Percentiles rank a stretch among this genome's conserved stretches.
phyloP scores from a whole-genome alignment of 2,888 invertebrate genomes.

The Osmoderma eremita region DNA sequence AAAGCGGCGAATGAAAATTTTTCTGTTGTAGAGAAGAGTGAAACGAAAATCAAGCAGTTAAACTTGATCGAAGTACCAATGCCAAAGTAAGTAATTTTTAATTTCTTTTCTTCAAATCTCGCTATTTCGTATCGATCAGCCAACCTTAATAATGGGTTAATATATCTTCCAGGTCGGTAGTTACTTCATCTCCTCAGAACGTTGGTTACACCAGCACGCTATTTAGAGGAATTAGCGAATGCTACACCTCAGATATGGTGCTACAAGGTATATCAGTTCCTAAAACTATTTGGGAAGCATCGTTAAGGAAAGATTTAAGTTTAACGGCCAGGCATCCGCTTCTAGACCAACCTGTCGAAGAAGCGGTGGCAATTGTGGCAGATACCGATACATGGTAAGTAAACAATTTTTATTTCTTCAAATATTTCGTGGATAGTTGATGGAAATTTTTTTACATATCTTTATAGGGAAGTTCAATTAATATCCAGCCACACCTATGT shows the following conservation, averaged over 20 bases:
- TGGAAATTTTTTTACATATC: conserved; percentile 15
- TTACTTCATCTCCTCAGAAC: conserved; percentile 27
- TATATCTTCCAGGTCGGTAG: conserved; percentile 27
- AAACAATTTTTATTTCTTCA: conserved; percentile 5
- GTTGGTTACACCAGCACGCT: conserved; percentile 70
- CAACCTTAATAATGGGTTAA: neutral
- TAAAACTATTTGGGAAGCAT: conserved; percentile 69
- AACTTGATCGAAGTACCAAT: conserved; percentile 69
- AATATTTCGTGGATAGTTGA: neutral
- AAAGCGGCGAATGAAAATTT: neutral
- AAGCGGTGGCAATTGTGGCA: conserved; percentile 85
- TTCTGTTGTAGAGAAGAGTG: neutral
- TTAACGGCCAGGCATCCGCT: conserved; percentile 66
- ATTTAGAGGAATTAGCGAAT: conserved; percentile 72
- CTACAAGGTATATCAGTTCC: conserved; percentile 75
- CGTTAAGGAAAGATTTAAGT: conserved; percentile 66
- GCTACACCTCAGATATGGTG: conserved; percentile 79
- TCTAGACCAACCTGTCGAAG: conserved; percentile 77
- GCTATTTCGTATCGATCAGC: neutral
- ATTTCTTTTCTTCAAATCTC: too few species aligned
- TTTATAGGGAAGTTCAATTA: conserved; percentile 67
- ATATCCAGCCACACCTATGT: conserved; percentile 66
- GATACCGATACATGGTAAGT: conserved; percentile 82
- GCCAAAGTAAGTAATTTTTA: conserved; percentile 63
- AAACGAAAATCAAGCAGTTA: conserved; percentile 33